Percentiles rank a stretch among this genome's conserved stretches.
Conservation (phyloP, 1,140 invertebrate species). For the Conopomorpha cramerella region DNA sequence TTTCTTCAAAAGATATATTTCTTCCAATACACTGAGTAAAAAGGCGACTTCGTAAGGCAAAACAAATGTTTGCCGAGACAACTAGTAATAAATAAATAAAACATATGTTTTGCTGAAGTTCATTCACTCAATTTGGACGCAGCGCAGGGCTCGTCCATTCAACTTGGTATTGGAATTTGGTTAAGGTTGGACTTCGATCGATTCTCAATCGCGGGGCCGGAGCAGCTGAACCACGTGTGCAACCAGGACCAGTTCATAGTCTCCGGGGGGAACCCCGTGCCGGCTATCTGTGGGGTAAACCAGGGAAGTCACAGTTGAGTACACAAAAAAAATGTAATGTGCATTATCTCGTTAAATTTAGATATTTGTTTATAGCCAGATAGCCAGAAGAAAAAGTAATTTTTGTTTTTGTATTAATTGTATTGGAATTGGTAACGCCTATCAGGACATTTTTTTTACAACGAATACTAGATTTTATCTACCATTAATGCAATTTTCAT, state of each 20-base stretch:
- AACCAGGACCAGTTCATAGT: constrained; percentile 85
- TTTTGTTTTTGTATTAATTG: neutral
- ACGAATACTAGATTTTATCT: no score
- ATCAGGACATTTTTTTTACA: neutral
- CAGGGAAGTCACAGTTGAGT: constrained; percentile 83
- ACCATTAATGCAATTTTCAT: no score
- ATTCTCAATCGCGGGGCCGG: constrained; percentile 73
- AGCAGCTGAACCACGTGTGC: constrained; percentile 75
- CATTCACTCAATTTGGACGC: no score
- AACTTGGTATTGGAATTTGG: constrained; percentile 9
- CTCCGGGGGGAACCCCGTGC: constrained; percentile 78
- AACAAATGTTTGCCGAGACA: neutral
- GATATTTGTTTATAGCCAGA: no score
- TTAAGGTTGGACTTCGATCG: constrained; percentile 80
- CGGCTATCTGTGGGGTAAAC: constrained; percentile 80
- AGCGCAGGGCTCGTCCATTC: no score
- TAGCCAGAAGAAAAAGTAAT: no score
- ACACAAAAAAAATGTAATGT: neutral
- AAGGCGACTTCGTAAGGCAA: neutral
- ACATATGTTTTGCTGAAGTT: no score
- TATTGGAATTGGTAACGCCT: neutral
- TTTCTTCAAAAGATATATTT: no score
- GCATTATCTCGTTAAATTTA: no score
- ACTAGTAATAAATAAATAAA: neutral
- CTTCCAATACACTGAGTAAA: no score